A percentile compares a stretch with the other conserved stretches of the same genome.
phyloP scores from a whole-genome alignment of 2,797 vertebrate species.

The Chiloscyllium punctatum region DNA sequence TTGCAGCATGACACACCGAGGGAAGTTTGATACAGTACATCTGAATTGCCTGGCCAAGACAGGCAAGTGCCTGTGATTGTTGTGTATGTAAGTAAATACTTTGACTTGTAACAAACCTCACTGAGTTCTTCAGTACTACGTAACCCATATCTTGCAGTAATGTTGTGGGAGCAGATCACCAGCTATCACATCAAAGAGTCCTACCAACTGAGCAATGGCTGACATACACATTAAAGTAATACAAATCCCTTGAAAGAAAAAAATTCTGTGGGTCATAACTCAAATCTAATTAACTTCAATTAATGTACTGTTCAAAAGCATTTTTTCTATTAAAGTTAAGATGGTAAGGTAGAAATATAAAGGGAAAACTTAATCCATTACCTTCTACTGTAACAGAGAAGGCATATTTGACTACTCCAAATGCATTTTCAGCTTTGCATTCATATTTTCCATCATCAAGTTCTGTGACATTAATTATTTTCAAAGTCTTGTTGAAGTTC shows the following conservation, averaged over 20 bases:
- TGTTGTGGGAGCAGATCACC: too few relatives aligned
- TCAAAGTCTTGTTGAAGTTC: constrained; percentile 72
- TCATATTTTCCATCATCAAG: constrained; percentile 75
- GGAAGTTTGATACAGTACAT: too few relatives aligned
- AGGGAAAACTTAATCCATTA: constrained; percentile 46
- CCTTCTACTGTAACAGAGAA: constrained; percentile 83
- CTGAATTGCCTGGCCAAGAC: too few relatives aligned
- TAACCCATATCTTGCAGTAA: too few relatives aligned
- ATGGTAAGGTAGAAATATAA: not conserved
- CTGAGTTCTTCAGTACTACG: too few relatives aligned
- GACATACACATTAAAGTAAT: not conserved
- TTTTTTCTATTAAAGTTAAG: not conserved
- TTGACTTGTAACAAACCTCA: too few relatives aligned
- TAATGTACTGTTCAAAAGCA: not conserved
- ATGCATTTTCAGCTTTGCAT: constrained; percentile 73
- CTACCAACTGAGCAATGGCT: not conserved
- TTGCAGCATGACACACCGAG: too few relatives aligned
- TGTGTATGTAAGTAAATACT: too few relatives aligned
- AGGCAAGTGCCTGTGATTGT: too few relatives aligned
- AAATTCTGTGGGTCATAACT: not conserved
- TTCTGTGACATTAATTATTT: constrained; percentile 64
- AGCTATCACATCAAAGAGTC: too few relatives aligned
- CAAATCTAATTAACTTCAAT: not conserved
- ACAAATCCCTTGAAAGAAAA: not conserved
- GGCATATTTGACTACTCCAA: constrained; percentile 63